Conservation (phyloP, 2,797 vertebrate genomes). For the Neosalanx taihuensis region DNA sequence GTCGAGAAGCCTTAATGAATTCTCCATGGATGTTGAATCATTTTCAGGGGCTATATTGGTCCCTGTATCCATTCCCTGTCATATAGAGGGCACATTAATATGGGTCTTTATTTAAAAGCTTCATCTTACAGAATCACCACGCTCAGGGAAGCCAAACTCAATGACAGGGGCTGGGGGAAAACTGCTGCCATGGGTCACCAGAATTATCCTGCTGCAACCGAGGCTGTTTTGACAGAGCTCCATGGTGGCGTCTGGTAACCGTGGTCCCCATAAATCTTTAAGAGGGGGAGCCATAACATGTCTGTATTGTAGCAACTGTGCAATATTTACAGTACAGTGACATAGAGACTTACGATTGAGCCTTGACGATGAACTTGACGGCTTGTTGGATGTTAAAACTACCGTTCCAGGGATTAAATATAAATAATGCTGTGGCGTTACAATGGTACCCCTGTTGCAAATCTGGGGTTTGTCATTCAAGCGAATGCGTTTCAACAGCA, state of each 20-base stretch:
- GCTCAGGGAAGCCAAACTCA: constrained; percentile 34
- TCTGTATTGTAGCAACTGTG: constrained; percentile 12
- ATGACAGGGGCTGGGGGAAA: constrained; percentile 30
- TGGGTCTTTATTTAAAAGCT: constrained; percentile 28
- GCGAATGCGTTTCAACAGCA: constrained; percentile 14
- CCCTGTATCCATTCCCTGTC: constrained; percentile 1
- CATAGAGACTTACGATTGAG: neutral
- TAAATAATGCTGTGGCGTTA: constrained; percentile 7
- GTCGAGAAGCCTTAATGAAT: constrained; percentile 18
- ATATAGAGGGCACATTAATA: constrained; percentile 11
- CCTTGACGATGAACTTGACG: constrained; percentile 8
- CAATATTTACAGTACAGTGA: neutral
- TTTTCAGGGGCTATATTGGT: constrained; percentile 20
- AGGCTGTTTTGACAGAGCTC: constrained; percentile 23
- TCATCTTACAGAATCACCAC: constrained; percentile 27
- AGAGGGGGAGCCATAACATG: constrained; percentile 8
- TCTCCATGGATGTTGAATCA: constrained; percentile 19
- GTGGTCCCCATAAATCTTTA: neutral
- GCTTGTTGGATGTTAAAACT: neutral
- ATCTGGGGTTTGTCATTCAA: constrained; percentile 13
- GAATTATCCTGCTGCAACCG: constrained; percentile 21
- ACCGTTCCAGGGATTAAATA: constrained; percentile 13
- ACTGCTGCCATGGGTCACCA: constrained; percentile 26
- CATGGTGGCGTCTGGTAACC: neutral
- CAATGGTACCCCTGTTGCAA: neutral